A percentile compares a stretch with the other conserved stretches of the same genome.
phyloP scores from a whole-genome alignment of 2,888 invertebrate species.

The Andrena haemorrhoa region DNA sequence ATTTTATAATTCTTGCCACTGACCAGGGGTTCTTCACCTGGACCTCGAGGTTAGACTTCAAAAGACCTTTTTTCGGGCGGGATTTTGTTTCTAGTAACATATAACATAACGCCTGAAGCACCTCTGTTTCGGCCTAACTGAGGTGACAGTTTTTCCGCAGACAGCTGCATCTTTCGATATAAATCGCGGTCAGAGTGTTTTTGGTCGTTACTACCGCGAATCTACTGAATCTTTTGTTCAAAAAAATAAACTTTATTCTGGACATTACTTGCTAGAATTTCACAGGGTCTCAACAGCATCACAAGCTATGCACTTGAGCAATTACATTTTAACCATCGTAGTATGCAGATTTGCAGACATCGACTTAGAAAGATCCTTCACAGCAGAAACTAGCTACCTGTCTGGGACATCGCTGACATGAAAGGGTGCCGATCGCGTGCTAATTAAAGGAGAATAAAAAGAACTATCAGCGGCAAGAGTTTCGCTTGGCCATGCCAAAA shows the following conservation, averaged over 20 bases:
- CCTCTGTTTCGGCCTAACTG: neutral
- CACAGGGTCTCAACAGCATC: too few relatives aligned
- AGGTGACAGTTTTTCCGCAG: constrained; percentile 31
- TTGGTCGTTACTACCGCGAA: constrained; percentile 27
- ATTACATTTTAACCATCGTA: neutral
- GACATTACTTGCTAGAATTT: neutral
- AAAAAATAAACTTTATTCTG: neutral
- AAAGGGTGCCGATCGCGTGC: constrained; percentile 53
- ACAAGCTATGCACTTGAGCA: neutral
- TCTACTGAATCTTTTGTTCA: constrained; percentile 16
- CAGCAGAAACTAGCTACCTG: constrained; percentile 19
- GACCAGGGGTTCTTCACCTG: constrained; percentile 30
- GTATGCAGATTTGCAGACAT: constrained; percentile 12
- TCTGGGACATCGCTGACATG: constrained; percentile 41
- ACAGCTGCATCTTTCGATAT: constrained; percentile 30
- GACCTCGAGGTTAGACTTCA: neutral
- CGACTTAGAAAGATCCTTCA: too few relatives aligned
- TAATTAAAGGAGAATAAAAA: constrained; percentile 59
- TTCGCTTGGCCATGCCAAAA: constrained; percentile 61
- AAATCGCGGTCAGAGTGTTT: constrained; percentile 24
- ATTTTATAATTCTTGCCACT: constrained; percentile 50
- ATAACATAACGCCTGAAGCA: neutral
- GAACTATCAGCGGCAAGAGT: constrained; percentile 57
- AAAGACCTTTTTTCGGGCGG: neutral
- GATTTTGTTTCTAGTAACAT: too few relatives aligned